Percentiles rank a stretch among this genome's conserved stretches.
phyloP scores from a whole-genome alignment of 2,888 invertebrate genomes.

The Cerastis rubricosa region DNA sequence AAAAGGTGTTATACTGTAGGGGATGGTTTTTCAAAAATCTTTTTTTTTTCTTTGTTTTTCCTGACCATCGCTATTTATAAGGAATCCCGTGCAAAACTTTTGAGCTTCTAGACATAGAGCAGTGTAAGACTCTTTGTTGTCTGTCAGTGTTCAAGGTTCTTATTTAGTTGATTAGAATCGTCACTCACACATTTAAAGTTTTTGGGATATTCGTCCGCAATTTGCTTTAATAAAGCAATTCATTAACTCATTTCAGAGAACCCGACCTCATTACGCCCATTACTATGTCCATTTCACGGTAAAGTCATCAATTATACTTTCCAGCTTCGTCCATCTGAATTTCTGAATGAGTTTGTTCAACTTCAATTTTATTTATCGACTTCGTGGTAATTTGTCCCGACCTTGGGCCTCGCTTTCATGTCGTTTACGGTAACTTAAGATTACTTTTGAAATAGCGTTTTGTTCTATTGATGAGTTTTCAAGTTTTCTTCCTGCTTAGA shows the following conservation, averaged over 20 bases:
- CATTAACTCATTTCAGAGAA: constrained; percentile 32
- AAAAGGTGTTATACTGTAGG: no score
- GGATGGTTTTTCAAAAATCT: no score
- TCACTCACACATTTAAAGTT: no score
- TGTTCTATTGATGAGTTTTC: constrained; percentile 58
- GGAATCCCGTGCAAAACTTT: no score
- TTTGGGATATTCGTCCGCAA: neutral
- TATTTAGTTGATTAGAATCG: no score
- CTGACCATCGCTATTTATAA: no score
- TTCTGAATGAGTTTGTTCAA: constrained; percentile 41
- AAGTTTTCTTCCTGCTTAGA: constrained; percentile 39
- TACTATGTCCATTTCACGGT: constrained; percentile 38
- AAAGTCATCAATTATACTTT: constrained; percentile 53
- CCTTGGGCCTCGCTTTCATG: constrained; percentile 23
- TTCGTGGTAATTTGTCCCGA: constrained; percentile 36
- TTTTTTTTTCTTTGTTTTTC: no score
- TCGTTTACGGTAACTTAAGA: constrained; percentile 56
- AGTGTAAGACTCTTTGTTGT: no score
- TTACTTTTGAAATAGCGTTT: constrained; percentile 52
- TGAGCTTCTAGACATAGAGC: no score
- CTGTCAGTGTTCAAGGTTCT: no score
- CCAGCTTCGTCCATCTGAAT: constrained; percentile 46
- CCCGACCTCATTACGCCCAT: constrained; percentile 28
- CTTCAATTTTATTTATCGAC: constrained; percentile 42
- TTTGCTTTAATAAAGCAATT: constrained; percentile 23